phyloP scores from a whole-genome alignment of 2,888 invertebrate genomes.

The Lasioglossum malachurum region DNA sequence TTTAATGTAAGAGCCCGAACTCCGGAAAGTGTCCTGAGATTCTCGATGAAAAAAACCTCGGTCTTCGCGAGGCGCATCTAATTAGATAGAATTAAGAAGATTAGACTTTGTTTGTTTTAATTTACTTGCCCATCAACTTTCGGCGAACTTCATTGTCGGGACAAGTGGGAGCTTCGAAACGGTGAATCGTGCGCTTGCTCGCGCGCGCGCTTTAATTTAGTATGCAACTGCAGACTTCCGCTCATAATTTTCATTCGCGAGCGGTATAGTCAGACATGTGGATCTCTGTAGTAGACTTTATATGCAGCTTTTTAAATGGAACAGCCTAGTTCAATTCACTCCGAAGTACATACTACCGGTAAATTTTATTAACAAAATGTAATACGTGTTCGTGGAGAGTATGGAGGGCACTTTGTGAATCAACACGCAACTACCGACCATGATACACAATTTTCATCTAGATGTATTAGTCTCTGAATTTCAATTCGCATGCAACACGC shows the following conservation, averaged over 20 bases:
- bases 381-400: neutral
- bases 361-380: constrained; percentile 9
- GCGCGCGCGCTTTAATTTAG: neutral
- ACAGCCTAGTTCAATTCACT: neutral
- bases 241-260: neutral
- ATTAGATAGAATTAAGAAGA: neutral
- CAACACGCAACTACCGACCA: neutral
- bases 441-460: constrained; percentile 5
- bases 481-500: neutral
- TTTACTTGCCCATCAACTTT: neutral
- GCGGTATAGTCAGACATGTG: neutral
- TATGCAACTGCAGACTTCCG: neutral
- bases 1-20: neutral
- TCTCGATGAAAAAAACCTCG: neutral
- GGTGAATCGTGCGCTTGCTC: neutral
- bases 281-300: neutral
- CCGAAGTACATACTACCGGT: neutral
- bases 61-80: neutral
- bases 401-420: neutral
- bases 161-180: neutral
- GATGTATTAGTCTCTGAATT: neutral
- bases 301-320: neutral
- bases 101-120: constrained; percentile 3
- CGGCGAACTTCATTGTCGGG: neutral
- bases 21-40: neutral